A percentile compares a stretch with the other conserved stretches of the same genome.
phyloP scores from a whole-genome alignment of 2,797 vertebrate genomes.

The Apodemus agrarius region DNA sequence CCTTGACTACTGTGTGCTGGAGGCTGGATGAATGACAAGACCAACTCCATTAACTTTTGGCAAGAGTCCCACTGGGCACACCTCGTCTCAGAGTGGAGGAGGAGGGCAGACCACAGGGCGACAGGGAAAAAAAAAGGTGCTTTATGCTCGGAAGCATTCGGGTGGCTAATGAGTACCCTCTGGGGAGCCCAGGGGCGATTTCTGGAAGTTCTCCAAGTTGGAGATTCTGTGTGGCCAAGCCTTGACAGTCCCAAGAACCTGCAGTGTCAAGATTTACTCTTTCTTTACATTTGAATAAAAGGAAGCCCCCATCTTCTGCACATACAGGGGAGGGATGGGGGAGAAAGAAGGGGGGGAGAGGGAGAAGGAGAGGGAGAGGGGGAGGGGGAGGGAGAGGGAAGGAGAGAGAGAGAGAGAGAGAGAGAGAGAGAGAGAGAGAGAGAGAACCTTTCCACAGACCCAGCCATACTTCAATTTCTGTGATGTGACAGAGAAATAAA shows the following conservation, averaged over 20 bases:
- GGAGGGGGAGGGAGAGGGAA: rapidly evolving
- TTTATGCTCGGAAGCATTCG: not conserved
- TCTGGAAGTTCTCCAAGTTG: not conserved
- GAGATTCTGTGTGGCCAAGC: not conserved
- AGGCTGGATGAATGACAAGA: conserved; percentile 49
- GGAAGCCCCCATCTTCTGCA: not conserved
- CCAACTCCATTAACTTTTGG: conserved; percentile 71
- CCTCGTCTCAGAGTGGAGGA: not conserved
- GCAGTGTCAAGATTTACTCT: not conserved
- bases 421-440: not conserved
- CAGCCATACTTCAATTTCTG: not conserved
- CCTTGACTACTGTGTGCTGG: not conserved
- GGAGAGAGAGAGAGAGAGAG: not conserved
- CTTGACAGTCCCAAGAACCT: not conserved
- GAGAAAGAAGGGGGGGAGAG: too few relatives aligned
- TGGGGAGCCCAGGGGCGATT: not conserved
- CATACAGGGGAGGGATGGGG: not conserved
- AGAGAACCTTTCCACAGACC: not conserved
- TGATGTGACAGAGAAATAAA: not conserved
- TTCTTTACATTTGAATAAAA: not conserved
- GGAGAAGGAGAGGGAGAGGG: too few relatives aligned
- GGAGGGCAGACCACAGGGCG: not conserved
- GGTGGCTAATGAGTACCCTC: not conserved
- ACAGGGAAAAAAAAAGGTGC: not conserved
- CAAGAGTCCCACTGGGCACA: not conserved